Percentiles rank a stretch among this genome's conserved stretches.
These are phyloP conservation scores for Electrona antarctica DNA, from an alignment of 2,113 vertebrate genomes.

Conservation along the genomic window DNA sequence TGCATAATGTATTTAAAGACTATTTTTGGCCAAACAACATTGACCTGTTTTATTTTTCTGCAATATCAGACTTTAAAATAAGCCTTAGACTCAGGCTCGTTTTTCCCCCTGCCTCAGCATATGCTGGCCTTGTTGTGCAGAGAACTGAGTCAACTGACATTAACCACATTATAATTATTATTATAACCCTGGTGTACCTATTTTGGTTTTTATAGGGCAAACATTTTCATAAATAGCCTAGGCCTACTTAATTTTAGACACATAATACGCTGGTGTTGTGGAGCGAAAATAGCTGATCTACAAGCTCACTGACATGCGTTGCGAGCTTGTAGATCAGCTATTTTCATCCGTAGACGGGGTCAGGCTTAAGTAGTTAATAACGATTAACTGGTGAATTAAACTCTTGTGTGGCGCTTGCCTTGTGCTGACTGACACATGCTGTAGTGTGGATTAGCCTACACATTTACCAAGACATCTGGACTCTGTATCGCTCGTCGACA, in stretches of 20 bases:
- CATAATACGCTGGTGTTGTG: too few species aligned
- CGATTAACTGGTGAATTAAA: too few species aligned
- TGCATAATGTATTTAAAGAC: neutral
- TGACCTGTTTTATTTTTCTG: neutral
- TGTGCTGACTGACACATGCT: slow-evolving; percentile 15
- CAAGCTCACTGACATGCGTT: too few species aligned
- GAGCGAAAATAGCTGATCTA: too few species aligned
- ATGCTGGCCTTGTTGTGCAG: neutral
- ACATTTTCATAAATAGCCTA: too few species aligned
- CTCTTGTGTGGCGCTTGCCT: too few species aligned
- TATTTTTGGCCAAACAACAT: neutral
- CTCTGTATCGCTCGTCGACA: slow-evolving; percentile 9
- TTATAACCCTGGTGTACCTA: neutral
- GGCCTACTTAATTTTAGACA: too few species aligned
- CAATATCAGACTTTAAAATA: neutral
- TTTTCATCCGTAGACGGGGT: too few species aligned
- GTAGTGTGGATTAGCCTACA: slow-evolving; percentile 4
- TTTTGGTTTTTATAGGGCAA: too few species aligned
- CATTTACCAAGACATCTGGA: slow-evolving; percentile 5
- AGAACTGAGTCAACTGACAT: neutral
- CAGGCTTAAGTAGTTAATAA: too few species aligned
- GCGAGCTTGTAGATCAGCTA: too few species aligned
- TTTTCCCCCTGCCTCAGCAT: neutral
- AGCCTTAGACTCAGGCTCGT: neutral
- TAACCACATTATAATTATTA: neutral